These are phyloP conservation scores for Cherax quadricarinatus DNA, from an alignment of 1,140 invertebrate species.

Conservation along the genomic window DNA sequence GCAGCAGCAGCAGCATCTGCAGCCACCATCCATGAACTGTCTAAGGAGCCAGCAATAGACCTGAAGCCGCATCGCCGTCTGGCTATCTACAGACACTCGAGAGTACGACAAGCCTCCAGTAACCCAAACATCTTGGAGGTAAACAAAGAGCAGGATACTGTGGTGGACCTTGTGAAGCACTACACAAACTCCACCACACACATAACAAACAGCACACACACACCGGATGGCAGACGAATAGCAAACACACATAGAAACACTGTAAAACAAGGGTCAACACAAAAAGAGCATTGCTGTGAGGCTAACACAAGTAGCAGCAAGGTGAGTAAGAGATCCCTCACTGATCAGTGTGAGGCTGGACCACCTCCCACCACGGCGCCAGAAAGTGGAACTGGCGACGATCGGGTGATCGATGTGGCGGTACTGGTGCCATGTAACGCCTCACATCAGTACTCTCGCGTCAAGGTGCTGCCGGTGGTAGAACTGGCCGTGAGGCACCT, in stretches of 20 bases:
- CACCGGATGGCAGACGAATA: not conserved
- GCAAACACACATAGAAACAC: not conserved
- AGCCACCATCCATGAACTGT: not conserved
- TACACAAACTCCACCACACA: not conserved
- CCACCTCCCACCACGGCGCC: not conserved
- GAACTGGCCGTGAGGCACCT: constrained; percentile 82
- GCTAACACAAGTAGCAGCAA: not conserved
- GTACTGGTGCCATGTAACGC: constrained; percentile 84
- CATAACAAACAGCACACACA: not conserved
- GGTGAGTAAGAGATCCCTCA: not conserved
- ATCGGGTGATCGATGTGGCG: constrained; percentile 77
- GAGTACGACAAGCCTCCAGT: not conserved
- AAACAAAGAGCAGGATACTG: not conserved
- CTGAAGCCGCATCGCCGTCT: not conserved
- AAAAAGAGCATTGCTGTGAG: not conserved
- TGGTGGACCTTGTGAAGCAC: not conserved
- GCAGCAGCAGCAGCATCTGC: not conserved
- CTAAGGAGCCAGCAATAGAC: not conserved
- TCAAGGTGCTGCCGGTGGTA: constrained; percentile 85
- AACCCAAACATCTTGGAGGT: not conserved
- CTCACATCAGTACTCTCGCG: constrained; percentile 81
- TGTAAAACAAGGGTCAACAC: not conserved
- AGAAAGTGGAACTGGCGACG: not conserved
- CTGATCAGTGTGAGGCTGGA: constrained; percentile 3
- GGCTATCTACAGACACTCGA: constrained; percentile 13